Evolutionary conservation across 2,113 vertebrate species (phyloP), one percentile per base, ranked within the genome.

Genomic region (Catharus bicknelli): DNA sequence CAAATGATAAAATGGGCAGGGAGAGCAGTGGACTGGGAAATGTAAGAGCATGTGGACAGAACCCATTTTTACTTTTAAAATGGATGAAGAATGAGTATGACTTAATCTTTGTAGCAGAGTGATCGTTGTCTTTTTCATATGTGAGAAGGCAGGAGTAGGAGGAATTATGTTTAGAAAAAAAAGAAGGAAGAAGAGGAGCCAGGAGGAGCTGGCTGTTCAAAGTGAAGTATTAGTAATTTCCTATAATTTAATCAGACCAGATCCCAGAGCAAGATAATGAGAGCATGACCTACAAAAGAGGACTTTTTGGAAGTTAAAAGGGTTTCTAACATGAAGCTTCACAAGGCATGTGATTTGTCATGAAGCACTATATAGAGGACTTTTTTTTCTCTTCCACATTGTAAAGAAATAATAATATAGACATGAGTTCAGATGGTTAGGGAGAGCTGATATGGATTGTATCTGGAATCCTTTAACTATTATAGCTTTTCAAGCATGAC

Each of bases 231-330:
- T 97, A 93, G 94, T 97, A 96, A 97, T 98, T 98, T 97, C 96
- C 96, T 97, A 90, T 97, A 97, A 98, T 98, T 97, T 97, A 97
- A 97, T 98, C 97, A 98, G 95, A 97, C 94, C 63, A 96, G 94
- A 97, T 97, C 83, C 59, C 96, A 97, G 96, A 97, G 93, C 96
- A 94, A 97, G 96, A 96, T 97, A 97, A 97, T 97, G 96, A 97
- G 95, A 96, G 93, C 94, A 81, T 98, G 97, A 97, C 96, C 95
- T 97, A 97, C 94, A 96, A 96, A 97, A 85, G 83, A 95, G 83
- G 96, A 97, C 95, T 97, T 98, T 95, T 54, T 95, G 93, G 95
- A 95, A 93, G 66, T 55, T 96, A 93, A 93, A 96, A 96, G 95
- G 89, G 75, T 95, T 97, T 95, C 86, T 95, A 95, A 92, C 91